Base-by-base conservation (phyloP, 2,797 vertebrate species). In the Mormyrops boulengeri region DNA sequence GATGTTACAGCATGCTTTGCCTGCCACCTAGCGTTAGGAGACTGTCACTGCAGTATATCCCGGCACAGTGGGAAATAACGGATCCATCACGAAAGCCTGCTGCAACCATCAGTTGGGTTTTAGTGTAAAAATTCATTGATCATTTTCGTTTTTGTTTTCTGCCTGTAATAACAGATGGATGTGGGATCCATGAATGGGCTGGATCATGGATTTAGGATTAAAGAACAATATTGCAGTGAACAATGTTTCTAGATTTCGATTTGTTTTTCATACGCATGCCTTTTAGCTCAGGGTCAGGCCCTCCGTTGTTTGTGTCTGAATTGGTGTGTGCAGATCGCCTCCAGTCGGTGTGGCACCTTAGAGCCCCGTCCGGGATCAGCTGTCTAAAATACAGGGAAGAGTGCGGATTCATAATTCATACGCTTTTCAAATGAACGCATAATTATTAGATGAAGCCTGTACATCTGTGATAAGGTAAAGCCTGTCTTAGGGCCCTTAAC, bases 391-490 rank as follows among this genome's bases (percentile, higher is more conserved):
- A 80, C 19, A 80, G 34, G 38, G 34, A 3, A 4, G 73, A 41
- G 73, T 6, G 7, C 19, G 9, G 49, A 66, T 88, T 50, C 3
- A 90, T 85, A 84, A 90, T 90, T 88, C 69, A 90, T 52, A 52
- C 11, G 44, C 26, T 26, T 88, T 90, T 50, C 49, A 12, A 38
- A 47, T 82, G n/a, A 80, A 90, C 41, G 19, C 69, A 62, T 90
- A 87, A 50, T 88, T 88, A 90, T 90, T 90, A 60, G 62, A 90
- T 90, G 69, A 90, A 84, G 62, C 41, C 85, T 8, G 50, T n/a
- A 88, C n/a, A 88, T 84, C 12, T 66, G 2, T 55, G 41, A 88
- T 90, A 49, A 85, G 53, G 49, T 90, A 60, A 47, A 82, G 44
- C 34, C 22, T 38, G 19, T 8, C 50, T 88, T 53, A 86, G 85